Evolutionary conservation across 2,888 invertebrate species (phyloP), one percentile per base, ranked within the genome.

Genomic region (Trimorus sp.): DNA sequence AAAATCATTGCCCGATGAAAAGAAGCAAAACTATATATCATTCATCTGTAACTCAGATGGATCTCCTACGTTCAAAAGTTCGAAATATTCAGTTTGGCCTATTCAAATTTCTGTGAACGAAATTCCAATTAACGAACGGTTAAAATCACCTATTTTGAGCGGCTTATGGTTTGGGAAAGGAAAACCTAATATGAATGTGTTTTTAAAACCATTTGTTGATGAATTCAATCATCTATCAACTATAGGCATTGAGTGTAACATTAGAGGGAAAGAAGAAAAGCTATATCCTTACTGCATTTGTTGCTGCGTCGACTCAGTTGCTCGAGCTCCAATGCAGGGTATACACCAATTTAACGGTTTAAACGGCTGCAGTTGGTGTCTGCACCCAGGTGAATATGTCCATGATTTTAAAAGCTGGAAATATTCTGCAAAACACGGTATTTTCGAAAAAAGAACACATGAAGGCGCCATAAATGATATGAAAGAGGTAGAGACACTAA

Each of bases 111-210:
- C 73, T 1, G 9, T 71, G 11, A 80, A 80, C 60, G 70, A 80
- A 7, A 11, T 48, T 6, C 75, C 71, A 8, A 45, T 76, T 2
- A 45, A 70, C 56, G 42, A 54, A n/a, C 56, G 76, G 54, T 11
- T 68, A 0, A 59, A 51, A 16, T 71, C 58, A 14, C 58, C 63
- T 6, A 76, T 83, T 38, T 16, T 71, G 16, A 66, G 60, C 59
- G 79, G 58, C 2, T 59, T 83, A 37, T 79, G 79, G 76, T 79
- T 79, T 63, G 63, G 71, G 9, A 69, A 56, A 40, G 49, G 59
- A 7, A 83, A 82, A 42, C 66, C 66, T 45, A 36, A 77, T 26
- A 82, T n/a, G n/a, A n/a, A n/a, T n/a, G n/a, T n/a, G n/a, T n/a
- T n/a, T n/a, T n/a, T n/a, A n/a, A n/a, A n/a, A 40, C 49, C 79